Conservation (phyloP, 2,797 vertebrate species). For the Chaenodraco wilsoni region DNA sequence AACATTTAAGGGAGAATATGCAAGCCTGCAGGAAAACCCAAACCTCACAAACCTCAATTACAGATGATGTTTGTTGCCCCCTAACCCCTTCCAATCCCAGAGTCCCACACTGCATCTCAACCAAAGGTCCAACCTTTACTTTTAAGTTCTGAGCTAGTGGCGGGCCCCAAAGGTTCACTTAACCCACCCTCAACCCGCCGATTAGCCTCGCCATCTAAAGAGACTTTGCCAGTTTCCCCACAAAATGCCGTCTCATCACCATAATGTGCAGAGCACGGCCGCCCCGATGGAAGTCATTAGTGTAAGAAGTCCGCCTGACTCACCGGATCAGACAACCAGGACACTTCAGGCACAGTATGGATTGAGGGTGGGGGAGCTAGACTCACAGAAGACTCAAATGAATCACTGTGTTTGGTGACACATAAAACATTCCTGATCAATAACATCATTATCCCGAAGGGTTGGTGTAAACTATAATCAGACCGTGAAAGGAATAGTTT, state of each 20-base stretch:
- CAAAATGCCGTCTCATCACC: conserved; percentile 70
- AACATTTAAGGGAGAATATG: conserved; percentile 68
- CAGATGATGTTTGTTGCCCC: conserved; percentile 75
- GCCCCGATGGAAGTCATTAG: conserved; percentile 75
- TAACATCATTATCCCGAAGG: conserved; percentile 21
- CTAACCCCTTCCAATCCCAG: conserved; percentile 47
- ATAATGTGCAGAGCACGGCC: conserved; percentile 45
- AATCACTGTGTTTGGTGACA: conserved; percentile 49
- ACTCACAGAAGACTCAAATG: conserved; percentile 41
- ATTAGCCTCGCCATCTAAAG: conserved; percentile 45
- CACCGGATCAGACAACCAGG: conserved; percentile 53
- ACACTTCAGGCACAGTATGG: conserved; percentile 34
- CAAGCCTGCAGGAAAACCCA: conserved; percentile 68
- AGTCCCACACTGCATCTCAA: conserved; percentile 50
- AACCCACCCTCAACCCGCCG: conserved; percentile 41
- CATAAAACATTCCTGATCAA: conserved; percentile 54
- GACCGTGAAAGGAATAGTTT: conserved; percentile 8
- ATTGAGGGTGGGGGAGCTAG: conserved; percentile 33
- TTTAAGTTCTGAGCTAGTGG: conserved; percentile 73
- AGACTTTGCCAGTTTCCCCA: conserved; percentile 68
- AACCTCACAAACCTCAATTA: conserved; percentile 81
- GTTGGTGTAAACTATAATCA: conserved; percentile 33
- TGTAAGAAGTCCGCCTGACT: conserved; percentile 61
- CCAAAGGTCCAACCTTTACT: conserved; percentile 57
- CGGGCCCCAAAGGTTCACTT: conserved; percentile 52